Evolutionary conservation across 1,140 invertebrate genomes (phyloP).

Genomic region (Apis dorsata): DNA sequence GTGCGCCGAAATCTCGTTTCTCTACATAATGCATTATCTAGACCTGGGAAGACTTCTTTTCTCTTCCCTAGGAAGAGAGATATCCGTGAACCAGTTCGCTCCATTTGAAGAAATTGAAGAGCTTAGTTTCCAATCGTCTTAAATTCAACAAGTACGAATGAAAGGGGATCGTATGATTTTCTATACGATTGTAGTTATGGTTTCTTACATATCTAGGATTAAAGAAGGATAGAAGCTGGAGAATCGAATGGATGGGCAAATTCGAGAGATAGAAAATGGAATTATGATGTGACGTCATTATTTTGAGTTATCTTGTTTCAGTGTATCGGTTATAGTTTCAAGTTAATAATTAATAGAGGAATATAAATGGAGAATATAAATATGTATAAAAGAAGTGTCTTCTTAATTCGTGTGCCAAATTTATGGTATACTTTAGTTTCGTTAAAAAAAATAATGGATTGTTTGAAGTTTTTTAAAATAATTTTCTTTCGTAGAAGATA

Average conservation of each 20-base stretch:
- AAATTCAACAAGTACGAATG: conserved; percentile 14
- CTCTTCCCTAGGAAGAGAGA: background rate
- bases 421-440: too few relatives aligned
- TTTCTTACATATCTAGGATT: background rate
- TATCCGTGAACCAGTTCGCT: background rate
- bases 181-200: background rate
- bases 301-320: too few relatives aligned
- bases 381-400: too few relatives aligned
- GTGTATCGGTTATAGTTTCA: too few relatives aligned
- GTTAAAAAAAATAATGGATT: too few relatives aligned
- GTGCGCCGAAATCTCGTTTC: conserved; percentile 18
- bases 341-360: too few relatives aligned
- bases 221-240: too few relatives aligned
- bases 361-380: too few relatives aligned
- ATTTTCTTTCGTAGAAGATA: too few relatives aligned
- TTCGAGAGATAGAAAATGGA: background rate
- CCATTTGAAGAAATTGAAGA: conserved; percentile 2
- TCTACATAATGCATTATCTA: conserved; percentile 6
- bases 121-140: conserved; percentile 20
- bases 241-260: background rate
- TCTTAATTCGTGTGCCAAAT: too few relatives aligned
- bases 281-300: too few relatives aligned
- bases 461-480: too few relatives aligned
- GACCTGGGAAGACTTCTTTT: background rate
- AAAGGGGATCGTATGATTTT: background rate